A percentile compares a stretch with the other conserved stretches of the same genome.
Evolutionary conservation across 2,888 invertebrate genomes (phyloP).

Genomic region (Melolontha melolontha): DNA sequence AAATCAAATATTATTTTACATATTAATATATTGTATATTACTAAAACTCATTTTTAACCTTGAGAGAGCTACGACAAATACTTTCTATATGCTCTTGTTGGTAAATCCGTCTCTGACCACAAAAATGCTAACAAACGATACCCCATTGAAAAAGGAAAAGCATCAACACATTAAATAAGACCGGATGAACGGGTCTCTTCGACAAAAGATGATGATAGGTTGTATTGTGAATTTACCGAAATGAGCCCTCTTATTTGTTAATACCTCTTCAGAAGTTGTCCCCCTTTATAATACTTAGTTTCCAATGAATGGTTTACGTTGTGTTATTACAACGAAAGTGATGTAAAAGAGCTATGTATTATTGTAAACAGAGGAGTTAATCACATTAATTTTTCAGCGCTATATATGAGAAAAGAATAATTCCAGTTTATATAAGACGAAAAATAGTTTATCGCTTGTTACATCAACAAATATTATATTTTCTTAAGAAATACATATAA

Average conservation of each 20-base stretch:
- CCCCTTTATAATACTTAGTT: conserved; percentile 20
- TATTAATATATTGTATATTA: too few relatives aligned
- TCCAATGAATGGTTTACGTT: background rate
- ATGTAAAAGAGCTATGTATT: background rate
- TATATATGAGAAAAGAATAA: too few relatives aligned
- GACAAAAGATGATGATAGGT: conserved; percentile 49
- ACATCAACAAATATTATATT: too few relatives aligned
- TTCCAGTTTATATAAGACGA: too few relatives aligned
- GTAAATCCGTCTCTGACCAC: background rate
- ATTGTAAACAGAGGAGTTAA: too few relatives aligned
- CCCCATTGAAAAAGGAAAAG: conserved; percentile 15
- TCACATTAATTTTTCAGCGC: too few relatives aligned
- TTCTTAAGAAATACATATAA: too few relatives aligned
- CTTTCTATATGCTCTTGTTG: too few relatives aligned
- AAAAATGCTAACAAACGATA: conserved; percentile 13
- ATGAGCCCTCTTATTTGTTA: conserved; percentile 50
- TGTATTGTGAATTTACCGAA: conserved; percentile 47
- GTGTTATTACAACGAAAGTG: conserved; percentile 9
- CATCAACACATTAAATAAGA: conserved; percentile 38
- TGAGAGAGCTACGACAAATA: too few relatives aligned
- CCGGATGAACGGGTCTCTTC: conserved; percentile 47
- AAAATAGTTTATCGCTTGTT: too few relatives aligned
- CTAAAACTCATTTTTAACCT: too few relatives aligned
- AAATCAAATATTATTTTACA: too few relatives aligned
- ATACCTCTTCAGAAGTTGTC: conserved; percentile 40